These are phyloP conservation scores for Falco cherrug DNA, from an alignment of 2,797 vertebrate species.

Conservation along the genomic window DNA sequence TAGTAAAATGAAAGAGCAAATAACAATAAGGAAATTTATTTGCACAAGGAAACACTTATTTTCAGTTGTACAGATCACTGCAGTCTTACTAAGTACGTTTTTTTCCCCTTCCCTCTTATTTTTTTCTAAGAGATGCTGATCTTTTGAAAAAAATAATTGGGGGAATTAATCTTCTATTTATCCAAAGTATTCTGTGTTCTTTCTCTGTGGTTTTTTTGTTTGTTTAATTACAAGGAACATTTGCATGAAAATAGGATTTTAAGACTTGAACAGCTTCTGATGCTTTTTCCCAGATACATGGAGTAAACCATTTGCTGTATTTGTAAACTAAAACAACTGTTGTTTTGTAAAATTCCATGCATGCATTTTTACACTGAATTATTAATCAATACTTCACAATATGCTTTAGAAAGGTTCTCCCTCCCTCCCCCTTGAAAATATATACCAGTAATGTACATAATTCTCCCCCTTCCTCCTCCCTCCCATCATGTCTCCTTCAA, in stretches of 20 bases:
- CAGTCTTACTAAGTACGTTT: neutral
- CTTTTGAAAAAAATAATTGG: neutral
- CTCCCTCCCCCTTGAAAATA: neutral
- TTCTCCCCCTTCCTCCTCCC: neutral
- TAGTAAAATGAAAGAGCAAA: neutral
- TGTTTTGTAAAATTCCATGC: neutral
- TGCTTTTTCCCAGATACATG: conserved; percentile 6
- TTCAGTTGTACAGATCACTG: neutral
- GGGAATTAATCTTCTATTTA: conserved; percentile 47
- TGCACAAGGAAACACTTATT: neutral
- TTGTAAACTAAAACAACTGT: neutral
- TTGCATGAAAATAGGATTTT: conserved; percentile 65
- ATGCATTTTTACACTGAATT: neutral
- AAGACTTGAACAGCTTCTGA: conserved; percentile 18
- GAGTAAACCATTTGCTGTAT: neutral
- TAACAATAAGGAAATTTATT: neutral
- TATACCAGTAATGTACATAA: neutral
- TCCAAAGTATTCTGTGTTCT: conserved; percentile 5
- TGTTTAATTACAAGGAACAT: conserved; percentile 48
- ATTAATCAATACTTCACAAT: neutral
- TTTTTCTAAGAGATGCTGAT: neutral
- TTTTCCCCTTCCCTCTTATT: neutral
- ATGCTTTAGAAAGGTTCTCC: neutral
- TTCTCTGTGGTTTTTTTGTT: conserved; percentile 6
- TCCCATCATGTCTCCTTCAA: neutral